Evolutionary conservation across 1,140 invertebrate species (phyloP), one percentile per base, ranked within the genome.

Genomic region (Trichogramma pretiosum): DNA sequence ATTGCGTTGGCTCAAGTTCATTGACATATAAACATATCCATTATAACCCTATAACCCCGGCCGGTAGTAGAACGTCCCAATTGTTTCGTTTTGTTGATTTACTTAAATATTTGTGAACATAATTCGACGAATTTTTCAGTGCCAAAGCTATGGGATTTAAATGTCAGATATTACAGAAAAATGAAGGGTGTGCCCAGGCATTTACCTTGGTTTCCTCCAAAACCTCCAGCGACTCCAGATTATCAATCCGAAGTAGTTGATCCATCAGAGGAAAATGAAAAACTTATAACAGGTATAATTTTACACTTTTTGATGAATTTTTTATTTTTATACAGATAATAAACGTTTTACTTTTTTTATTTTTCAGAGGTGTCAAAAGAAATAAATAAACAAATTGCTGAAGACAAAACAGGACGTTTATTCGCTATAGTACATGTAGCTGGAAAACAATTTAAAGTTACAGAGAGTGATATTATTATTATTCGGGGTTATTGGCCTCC

Each of bases 361-460:
- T n/a, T 58, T 59, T 10, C 28, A 70, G 74, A 63, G 13, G 60
- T 79, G 1, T 68, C 74, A 39, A 60, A 68, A 2, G 74, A 77
- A 56, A 73, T 86, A 7, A 83, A 84, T 50, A 51, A 67, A 19
- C 75, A 82, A 62, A 63, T 85, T 19, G 53, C 59, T 13, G 69
- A 68, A 9, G 53, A 70, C 1, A 65, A 70, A 48, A 70, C 77
- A 32, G 87, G 89, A 5, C 72, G 91, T 36, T 72, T 92, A 35
- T 96, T 95, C 76, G 91, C 91, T 8, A 77, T 95, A 5, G 76
- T 95, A 4, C 81, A 91, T 56, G 48, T 94, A 9, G 73, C 78
- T 52, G 89, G 89, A 3, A 87, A 85, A 66, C 92, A 95, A 62
- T 87, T 83, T 61, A 89, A 92, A 73, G 73, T 96, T 0, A 95